Evolutionary conservation across 2,113 vertebrate genomes (phyloP).

Genomic region (Nothoprocta perdicaria): DNA sequence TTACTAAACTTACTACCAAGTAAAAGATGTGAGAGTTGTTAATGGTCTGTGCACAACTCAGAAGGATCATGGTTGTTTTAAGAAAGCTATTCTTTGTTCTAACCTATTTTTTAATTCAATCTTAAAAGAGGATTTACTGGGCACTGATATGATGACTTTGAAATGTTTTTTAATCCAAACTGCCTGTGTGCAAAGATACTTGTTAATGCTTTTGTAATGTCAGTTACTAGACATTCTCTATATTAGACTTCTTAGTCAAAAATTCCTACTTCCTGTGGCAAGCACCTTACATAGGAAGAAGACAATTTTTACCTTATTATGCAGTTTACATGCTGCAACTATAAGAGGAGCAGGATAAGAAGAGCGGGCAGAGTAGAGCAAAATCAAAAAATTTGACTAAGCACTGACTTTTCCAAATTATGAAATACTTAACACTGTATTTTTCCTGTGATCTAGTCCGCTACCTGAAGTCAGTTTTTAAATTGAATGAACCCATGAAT

Average conservation of each 20-base stretch:
- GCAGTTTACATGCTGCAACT: background rate
- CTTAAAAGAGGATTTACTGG: background rate
- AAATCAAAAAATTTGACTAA: background rate
- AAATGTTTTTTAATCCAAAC: background rate
- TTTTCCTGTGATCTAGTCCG: background rate
- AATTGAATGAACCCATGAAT: background rate
- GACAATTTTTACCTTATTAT: background rate
- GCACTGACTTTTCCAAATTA: background rate
- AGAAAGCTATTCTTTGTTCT: background rate
- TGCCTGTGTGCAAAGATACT: background rate
- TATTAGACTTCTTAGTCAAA: background rate
- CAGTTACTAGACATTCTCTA: background rate
- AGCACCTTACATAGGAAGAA: background rate
- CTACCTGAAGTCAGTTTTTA: background rate
- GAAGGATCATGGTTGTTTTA: background rate
- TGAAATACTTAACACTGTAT: background rate
- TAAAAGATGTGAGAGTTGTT: background rate
- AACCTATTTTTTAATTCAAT: background rate
- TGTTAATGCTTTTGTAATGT: background rate
- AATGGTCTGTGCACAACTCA: background rate
- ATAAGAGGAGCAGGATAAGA: background rate
- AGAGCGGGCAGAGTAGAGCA: background rate
- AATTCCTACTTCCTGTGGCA: background rate
- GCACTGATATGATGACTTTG: background rate
- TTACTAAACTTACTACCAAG: background rate